phyloP scores from a whole-genome alignment of 2,797 vertebrate genomes.

The Alauda arvensis region DNA sequence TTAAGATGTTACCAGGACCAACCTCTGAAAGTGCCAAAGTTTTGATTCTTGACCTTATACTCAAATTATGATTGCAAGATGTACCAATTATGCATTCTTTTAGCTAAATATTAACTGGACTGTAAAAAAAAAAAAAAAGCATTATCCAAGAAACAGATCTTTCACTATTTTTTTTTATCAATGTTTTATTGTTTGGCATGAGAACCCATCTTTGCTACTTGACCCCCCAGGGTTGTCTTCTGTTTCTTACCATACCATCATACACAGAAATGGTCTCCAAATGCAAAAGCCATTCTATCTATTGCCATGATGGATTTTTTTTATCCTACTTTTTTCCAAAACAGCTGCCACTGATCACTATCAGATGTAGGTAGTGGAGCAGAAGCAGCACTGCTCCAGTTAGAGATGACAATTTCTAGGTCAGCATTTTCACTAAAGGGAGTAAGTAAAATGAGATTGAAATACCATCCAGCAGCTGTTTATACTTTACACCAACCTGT shows the following conservation, averaged over 20 bases:
- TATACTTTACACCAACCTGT: background rate
- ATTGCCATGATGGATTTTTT: background rate
- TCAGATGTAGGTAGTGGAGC: background rate
- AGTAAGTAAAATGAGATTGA: slow-evolving; percentile 6
- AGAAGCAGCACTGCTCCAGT: background rate
- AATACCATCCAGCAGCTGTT: slow-evolving; percentile 1
- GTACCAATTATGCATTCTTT: background rate
- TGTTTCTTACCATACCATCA: background rate
- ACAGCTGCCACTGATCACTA: background rate
- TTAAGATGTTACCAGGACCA: background rate
- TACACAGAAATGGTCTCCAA: background rate
- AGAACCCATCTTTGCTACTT: background rate
- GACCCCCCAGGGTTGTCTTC: background rate
- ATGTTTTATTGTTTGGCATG: background rate
- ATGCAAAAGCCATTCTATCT: background rate
- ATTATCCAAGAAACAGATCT: rapidly evolving
- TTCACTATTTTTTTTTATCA: background rate
- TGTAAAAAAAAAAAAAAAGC: background rate
- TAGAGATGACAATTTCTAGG: slow-evolving; percentile 13
- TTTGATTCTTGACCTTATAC: background rate
- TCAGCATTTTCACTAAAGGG: slow-evolving; percentile 1
- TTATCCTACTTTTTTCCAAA: background rate
- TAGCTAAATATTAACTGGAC: background rate
- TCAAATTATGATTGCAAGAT: background rate
- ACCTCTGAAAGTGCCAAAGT: background rate